Evolutionary conservation across 2,113 vertebrate genomes (phyloP).

Genomic region (Menidia beryllina): DNA sequence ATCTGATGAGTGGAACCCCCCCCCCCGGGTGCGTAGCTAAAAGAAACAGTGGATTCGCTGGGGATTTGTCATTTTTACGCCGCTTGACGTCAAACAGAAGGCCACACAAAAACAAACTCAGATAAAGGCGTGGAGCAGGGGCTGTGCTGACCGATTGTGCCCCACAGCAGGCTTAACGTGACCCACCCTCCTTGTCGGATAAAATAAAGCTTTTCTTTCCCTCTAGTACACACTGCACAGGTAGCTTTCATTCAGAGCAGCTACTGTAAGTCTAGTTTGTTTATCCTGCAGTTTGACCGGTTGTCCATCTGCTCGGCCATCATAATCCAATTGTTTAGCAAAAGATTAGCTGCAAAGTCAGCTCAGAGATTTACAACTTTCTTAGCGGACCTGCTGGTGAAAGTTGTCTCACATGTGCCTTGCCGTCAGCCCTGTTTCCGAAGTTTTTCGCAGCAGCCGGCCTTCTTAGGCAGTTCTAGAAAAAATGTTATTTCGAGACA

Average conservation of each 20-base stretch:
- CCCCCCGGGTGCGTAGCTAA: too few species aligned
- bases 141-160: constrained; percentile 20
- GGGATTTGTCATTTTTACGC: constrained; percentile 6
- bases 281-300: neutral
- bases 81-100: constrained; percentile 11
- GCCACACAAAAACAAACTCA: neutral
- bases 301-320: constrained; percentile 5
- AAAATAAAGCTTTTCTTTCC: constrained; percentile 26
- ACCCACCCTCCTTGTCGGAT: neutral
- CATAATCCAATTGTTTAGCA: constrained; percentile 26
- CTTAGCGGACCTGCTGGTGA: neutral
- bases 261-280: neutral
- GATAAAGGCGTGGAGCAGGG: constrained; percentile 14
- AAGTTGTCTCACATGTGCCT: neutral
- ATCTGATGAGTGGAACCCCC: constrained; percentile 7
- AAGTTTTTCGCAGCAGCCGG: constrained; percentile 12
- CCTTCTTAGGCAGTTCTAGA: constrained; percentile 11
- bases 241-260: neutral
- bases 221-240: neutral
- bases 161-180: constrained; percentile 1
- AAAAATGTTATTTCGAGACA: constrained; percentile 72
- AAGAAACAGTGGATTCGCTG: neutral
- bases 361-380: constrained; percentile 3
- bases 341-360: constrained; percentile 26
- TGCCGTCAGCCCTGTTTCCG: neutral